These are phyloP conservation scores for Urocynchramus pylzowi DNA, from an alignment of 2,113 vertebrate species.

Conservation along the genomic window DNA sequence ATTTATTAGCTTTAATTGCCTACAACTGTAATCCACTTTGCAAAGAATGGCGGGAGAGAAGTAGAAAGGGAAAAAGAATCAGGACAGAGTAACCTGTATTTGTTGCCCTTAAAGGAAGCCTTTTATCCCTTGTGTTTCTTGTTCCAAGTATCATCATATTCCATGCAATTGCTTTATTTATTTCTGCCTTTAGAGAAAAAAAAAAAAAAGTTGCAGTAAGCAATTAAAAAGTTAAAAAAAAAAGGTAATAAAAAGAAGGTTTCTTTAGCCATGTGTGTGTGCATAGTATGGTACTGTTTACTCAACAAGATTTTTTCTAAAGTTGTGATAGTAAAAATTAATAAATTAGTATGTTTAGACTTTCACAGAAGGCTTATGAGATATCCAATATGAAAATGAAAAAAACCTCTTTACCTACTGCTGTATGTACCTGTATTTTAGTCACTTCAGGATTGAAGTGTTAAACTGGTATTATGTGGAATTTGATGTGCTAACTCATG, in stretches of 20 bases:
- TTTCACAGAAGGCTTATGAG: not conserved
- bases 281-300: not conserved
- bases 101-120: not conserved
- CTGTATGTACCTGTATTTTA: not conserved
- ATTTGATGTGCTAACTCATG: not conserved
- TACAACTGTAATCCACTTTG: not conserved
- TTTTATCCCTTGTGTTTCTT: not conserved
- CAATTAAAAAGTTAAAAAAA: not conserved
- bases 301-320: not conserved
- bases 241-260: fast-evolving
- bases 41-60: not conserved
- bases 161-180: not conserved
- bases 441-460: not conserved
- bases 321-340: not conserved
- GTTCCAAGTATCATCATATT: not conserved
- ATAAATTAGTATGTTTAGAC: not conserved
- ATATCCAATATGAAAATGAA: fast-evolving
- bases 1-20: not conserved
- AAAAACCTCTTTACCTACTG: not conserved
- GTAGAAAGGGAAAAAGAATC: not conserved
- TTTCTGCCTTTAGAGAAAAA: not conserved
- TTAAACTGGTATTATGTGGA: not conserved
- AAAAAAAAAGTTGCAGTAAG: not conserved
- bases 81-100: not conserved
- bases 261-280: not conserved